Evolutionary conservation across 1,140 invertebrate species (phyloP), one percentile per base, ranked within the genome.

Genomic region (Polypedilum pembai): DNA sequence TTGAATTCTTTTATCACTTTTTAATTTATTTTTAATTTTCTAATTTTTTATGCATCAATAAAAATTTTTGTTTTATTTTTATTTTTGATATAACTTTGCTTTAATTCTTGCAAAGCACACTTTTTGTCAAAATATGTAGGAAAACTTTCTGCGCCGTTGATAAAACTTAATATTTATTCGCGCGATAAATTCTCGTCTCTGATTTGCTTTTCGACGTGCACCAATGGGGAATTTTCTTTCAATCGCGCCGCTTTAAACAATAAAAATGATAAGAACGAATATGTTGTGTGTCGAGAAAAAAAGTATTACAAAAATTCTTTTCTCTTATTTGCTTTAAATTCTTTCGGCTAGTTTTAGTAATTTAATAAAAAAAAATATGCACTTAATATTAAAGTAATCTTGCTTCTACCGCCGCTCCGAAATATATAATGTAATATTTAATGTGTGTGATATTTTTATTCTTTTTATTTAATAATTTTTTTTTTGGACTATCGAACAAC

Each of bases 1-100:
- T 69, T 69, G 15, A 69, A 69, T 69, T 69, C 65, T 69, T 69
- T 69, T 69, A 69, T 69, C 65, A 69, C 65, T 69, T 69, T 18
- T 20, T 69, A 18, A 69, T 69, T 69, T 69, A 4, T 69, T 69
- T 69, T 20, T 17, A 17, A 2, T 69, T 20, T 20, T 69, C 7
- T 69, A 18, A 20, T 18, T 69, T 69, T 69, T 21, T 69, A 5
- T 12, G 10, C 45, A 45, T 56, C 45, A 56, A 56, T 33, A 3
- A 12, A 56, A 56, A 56, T 15, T 56, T 56, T n/a, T 56, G 41
- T 45, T 41, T 45, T 10, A 45, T 56, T 56, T n/a, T 56, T 15
- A 56, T 56, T 56, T 1, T 8, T 56, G 4, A 56, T n/a, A 3
- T 56, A 56, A 12, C 15, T 15, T 56, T 15, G 8, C 45, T 56